Evolutionary conservation across 2,888 invertebrate genomes (phyloP).

Genomic region (Caenorhabditis angaria): DNA sequence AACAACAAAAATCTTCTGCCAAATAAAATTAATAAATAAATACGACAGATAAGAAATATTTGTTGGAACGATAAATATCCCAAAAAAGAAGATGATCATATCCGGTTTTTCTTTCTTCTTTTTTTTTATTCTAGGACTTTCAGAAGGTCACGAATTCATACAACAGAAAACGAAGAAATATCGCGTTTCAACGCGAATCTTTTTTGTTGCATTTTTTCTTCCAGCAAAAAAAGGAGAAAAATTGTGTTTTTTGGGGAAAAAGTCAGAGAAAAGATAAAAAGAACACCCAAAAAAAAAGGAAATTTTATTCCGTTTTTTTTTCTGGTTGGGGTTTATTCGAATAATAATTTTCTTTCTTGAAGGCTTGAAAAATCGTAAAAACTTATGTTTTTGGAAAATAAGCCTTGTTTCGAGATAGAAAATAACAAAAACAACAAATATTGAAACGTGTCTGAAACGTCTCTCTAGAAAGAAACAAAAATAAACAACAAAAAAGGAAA

Average conservation of each 20-base stretch:
- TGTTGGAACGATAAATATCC: too few relatives aligned
- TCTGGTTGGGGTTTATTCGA: neutral
- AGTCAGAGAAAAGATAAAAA: constrained; percentile 7
- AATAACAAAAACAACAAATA: constrained; percentile 2
- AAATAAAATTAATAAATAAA: too few relatives aligned
- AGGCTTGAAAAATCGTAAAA: neutral
- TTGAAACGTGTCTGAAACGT: constrained; percentile 4
- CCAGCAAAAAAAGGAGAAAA: constrained; percentile 10
- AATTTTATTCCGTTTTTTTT: constrained; percentile 4
- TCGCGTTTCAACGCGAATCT: too few relatives aligned
- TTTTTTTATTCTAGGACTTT: too few relatives aligned
- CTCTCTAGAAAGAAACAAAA: neutral
- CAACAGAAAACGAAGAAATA: too few relatives aligned
- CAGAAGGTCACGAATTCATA: too few relatives aligned
- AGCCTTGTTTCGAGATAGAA: too few relatives aligned
- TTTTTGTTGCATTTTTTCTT: too few relatives aligned
- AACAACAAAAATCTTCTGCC: too few relatives aligned
- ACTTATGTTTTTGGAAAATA: neutral
- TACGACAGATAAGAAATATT: too few relatives aligned
- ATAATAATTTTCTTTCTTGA: neutral
- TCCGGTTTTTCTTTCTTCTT: too few relatives aligned
- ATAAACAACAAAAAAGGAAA: neutral
- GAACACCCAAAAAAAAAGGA: constrained; percentile 4
- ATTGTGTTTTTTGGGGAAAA: neutral
- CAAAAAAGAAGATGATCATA: too few relatives aligned